Conservation (phyloP, 30 jellyfish, hydroid and myxozoan species). For the Pelagia noctiluca region DNA sequence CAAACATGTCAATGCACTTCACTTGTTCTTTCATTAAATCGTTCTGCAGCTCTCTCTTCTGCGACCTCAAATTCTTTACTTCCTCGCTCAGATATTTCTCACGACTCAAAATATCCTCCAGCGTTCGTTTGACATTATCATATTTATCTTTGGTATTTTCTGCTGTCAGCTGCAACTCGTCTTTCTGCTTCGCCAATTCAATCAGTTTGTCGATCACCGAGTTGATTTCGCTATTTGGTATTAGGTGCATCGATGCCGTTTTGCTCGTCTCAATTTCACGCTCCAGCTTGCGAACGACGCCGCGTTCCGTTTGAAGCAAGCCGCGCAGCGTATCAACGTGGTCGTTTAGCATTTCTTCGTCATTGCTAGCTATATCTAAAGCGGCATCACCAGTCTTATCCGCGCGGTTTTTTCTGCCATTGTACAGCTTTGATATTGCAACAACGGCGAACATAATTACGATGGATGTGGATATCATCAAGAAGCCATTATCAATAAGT, state of each 20-base stretch:
- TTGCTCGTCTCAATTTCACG: conserved; percentile 12
- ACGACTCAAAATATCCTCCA: conserved; percentile 64
- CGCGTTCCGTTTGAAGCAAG: conserved; percentile 50
- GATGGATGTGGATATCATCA: too few species aligned
- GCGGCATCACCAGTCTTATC: not conserved
- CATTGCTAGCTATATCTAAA: not conserved
- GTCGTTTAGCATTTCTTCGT: conserved; percentile 38
- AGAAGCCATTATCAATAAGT: too few species aligned
- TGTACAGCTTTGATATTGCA: not conserved
- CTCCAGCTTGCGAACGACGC: conserved; percentile 48
- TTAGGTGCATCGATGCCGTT: not conserved
- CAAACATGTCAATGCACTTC: conserved; percentile 58
- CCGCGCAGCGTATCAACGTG: conserved; percentile 52
- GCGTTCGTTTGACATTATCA: conserved; percentile 57
- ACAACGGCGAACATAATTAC: not conserved
- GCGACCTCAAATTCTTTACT: conserved; percentile 51
- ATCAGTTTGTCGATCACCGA: conserved; percentile 68
- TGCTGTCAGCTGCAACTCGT: conserved; percentile 49
- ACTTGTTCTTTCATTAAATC: conserved; percentile 68
- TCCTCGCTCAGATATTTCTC: conserved; percentile 73
- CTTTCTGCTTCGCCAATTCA: conserved; percentile 68
- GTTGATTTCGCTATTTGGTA: conserved; percentile 49
- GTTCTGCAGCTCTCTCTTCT: conserved; percentile 63
- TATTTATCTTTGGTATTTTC: conserved; percentile 47
- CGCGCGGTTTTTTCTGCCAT: not conserved